A percentile compares a stretch with the other conserved stretches of the same genome.
Evolutionary conservation across 2,113 vertebrate genomes (phyloP).

Genomic region (Pitta sordida): DNA sequence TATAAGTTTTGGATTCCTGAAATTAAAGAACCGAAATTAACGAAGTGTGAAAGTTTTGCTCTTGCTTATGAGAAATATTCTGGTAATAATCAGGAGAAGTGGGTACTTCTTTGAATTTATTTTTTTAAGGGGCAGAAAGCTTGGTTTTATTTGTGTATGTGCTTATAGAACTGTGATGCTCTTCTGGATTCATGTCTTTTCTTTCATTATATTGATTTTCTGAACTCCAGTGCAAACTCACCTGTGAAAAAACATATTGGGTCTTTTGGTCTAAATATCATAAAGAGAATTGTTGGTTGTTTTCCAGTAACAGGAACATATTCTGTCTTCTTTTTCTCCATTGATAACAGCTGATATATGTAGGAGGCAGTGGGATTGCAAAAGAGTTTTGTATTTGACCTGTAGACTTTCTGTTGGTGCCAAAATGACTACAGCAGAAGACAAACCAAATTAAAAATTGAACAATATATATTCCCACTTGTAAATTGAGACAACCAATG

Average conservation of each 20-base stretch:
- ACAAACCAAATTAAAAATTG: not conserved
- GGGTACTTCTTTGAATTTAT: not conserved
- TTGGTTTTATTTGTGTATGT: not conserved
- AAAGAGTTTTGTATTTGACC: not conserved
- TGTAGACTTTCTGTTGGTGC: not conserved
- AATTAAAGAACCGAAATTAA: not conserved
- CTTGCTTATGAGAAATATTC: not conserved
- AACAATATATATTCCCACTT: not conserved
- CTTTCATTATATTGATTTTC: not conserved
- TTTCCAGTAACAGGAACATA: not conserved
- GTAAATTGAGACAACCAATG: not conserved
- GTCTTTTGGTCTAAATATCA: not conserved
- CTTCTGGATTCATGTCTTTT: not conserved
- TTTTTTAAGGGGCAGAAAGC: not conserved
- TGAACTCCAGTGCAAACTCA: not conserved
- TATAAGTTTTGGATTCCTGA: not conserved
- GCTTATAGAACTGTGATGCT: not conserved
- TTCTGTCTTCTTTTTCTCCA: not conserved
- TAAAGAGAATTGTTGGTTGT: not conserved
- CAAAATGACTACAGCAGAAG: not conserved
- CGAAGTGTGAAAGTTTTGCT: not conserved
- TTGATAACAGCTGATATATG: not conserved
- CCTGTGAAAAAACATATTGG: not conserved
- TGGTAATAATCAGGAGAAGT: not conserved
- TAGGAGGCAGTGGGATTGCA: not conserved